Evolutionary conservation across 2,113 vertebrate species (phyloP), one percentile per base, ranked within the genome.

Genomic region (Ancistrus triradiatus): DNA sequence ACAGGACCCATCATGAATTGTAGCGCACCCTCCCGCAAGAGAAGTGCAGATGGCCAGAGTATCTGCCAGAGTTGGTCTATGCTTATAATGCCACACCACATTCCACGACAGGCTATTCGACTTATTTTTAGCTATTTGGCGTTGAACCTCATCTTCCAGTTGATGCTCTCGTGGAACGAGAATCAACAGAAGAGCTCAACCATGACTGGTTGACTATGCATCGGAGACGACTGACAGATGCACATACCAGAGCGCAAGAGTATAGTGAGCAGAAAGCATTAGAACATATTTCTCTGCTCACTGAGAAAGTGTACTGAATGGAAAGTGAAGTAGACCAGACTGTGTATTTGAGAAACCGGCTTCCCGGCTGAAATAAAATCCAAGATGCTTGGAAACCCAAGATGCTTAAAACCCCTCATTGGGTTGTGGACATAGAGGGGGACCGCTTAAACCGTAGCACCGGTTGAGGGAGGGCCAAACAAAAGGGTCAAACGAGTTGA

Each of bases 371-470:
- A 8, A 65, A 71, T 2, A 66, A 60, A 7, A 61, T 66, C 4
- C 48, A 73, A 14, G 49, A 70, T 58, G 28, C 44, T 2, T 63
- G 59, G 68, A 17, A 9, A 6, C 33, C 60, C 4, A 48, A n/a
- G n/a, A n/a, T n/a, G n/a, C n/a, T n/a, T n/a, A n/a, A n/a, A n/a
- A n/a, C 4, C 0, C 22, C 15, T 27, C 48, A 62, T 10, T 17
- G 42, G 8, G 58, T 40, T 14, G 8, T 61, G 8, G 57, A 68
- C 7, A 19, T 68, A 1, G 48, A 44, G 11, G 66, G n/a, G 48
- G 9, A 60, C 57, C 1, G 47, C 46, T 11, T 9, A 53, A 8
- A 21, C 37, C 1, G 25, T 68, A 3, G 27, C 46, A 19, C 47
- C 57, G 1, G 7, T 37, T 2, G 66, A 46, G 4, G 66, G 38